phyloP scores from a whole-genome alignment of 2,113 vertebrate genomes.

The Tiliqua scincoides region DNA sequence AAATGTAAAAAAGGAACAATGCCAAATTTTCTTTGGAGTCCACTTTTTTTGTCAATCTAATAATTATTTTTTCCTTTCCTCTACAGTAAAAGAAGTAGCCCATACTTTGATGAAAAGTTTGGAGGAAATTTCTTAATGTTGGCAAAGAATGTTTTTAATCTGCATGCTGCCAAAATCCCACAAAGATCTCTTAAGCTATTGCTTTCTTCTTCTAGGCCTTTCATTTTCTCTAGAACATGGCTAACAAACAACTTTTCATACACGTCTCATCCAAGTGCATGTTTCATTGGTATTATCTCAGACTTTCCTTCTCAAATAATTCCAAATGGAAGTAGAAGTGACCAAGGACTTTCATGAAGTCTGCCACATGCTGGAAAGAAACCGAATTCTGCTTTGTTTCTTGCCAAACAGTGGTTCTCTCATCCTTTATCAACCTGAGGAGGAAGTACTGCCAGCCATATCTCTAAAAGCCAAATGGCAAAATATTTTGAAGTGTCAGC shows the following conservation, averaged over 20 bases:
- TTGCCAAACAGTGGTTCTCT: not conserved
- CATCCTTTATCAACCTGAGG: not conserved
- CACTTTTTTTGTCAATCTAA: not conserved
- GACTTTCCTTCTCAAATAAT: not conserved
- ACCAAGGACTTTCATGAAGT: not conserved
- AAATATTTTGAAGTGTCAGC: slow-evolving; percentile 8
- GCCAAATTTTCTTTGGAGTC: not conserved
- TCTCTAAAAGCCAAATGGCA: not conserved
- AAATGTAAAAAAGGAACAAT: not conserved
- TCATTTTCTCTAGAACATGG: not conserved
- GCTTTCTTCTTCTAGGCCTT: not conserved
- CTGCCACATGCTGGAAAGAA: not conserved
- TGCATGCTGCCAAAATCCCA: not conserved
- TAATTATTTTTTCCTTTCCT: not conserved
- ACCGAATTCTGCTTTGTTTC: not conserved
- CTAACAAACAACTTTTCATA: slow-evolving; percentile 9
- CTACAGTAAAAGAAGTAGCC: not conserved
- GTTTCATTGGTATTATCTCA: not conserved
- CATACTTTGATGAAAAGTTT: not conserved
- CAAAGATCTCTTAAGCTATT: not conserved
- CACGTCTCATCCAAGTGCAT: not conserved
- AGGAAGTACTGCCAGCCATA: not conserved
- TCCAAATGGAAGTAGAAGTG: not conserved
- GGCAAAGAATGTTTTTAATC: not conserved
- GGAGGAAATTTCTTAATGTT: not conserved